Evolutionary conservation across 2,888 invertebrate genomes (phyloP), one percentile per base, ranked within the genome.

Genomic region (Dichetophora obliterata): DNA sequence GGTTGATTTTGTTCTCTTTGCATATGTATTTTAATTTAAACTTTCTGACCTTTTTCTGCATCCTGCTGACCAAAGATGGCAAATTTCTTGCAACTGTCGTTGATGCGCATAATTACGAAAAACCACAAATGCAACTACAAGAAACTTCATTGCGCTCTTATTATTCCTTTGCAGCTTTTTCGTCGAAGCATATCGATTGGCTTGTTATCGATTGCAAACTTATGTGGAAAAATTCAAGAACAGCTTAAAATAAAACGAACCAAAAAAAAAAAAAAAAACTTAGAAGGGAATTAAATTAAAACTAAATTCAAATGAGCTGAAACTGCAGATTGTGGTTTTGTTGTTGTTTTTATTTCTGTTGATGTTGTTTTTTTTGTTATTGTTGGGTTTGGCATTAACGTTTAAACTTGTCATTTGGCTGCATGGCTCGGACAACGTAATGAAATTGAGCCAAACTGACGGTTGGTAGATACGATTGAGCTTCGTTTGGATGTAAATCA

Each of bases 281-380:
- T 19, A 31, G 5, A 61, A 66, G 54, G 31, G 52, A 74, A 74
- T 74, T 73, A 73, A 73, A 73, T 73, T 74, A 74, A 74, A 74
- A 74, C 74, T 61, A 74, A 73, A 73, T 73, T 73, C 73, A 73
- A 73, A 73, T 73, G 73, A 73, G 73, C 34, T 73, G 24, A 31
- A 5, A 19, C 27, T 70, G 70, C 70, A 34, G 70, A 48, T 43
- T 68, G 43, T 27, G 11, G 27, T 61, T 24, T n/a, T 31, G 31
- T 31, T 31, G 31, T 31, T 31, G 5, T 31, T 31, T 4, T 31
- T 31, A 31, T 31, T 31, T 3, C 5, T 31, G 16, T 31, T 65
- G 43, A 6, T 66, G 5, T 8, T 65, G 37, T 22, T 66, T 43
- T 48, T 66, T 43, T 48, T 37, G 52, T 5, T 69, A 24, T 52